phyloP scores from a whole-genome alignment of 2,113 vertebrate genomes.

The Meleagris gallopavo region DNA sequence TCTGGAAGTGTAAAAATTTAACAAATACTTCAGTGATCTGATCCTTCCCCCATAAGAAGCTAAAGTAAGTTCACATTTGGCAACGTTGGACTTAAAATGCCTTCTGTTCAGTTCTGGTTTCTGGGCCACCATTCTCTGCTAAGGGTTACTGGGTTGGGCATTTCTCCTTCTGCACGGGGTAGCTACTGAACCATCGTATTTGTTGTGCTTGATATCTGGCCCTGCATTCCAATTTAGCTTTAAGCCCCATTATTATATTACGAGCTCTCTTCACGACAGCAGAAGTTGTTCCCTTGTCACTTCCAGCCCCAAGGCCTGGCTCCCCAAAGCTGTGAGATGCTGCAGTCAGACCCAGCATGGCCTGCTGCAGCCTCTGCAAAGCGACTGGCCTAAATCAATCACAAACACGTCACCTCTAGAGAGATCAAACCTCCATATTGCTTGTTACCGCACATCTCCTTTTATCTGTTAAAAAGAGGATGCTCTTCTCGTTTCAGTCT shows the following conservation, averaged over 20 bases:
- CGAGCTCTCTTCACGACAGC: background rate
- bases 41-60: background rate
- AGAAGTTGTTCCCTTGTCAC: background rate
- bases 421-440: constrained; percentile 36
- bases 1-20: background rate
- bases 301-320: background rate
- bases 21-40: background rate
- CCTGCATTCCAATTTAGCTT: background rate
- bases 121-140: background rate
- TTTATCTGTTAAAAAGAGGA: constrained; percentile 28
- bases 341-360: rapidly evolving
- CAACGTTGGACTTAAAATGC: background rate
- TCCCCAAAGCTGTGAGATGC: background rate
- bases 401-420: background rate
- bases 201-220: background rate
- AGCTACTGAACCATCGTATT: background rate
- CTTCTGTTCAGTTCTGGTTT: background rate
- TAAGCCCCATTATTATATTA: background rate
- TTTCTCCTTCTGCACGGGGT: background rate
- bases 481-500: constrained; percentile 30
- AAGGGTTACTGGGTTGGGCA: background rate
- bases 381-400: constrained; percentile 57
- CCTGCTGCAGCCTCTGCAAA: background rate
- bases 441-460: background rate
- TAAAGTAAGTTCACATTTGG: background rate